Conservation (phyloP, 2,113 vertebrate species). For the Halichoeres trimaculatus region DNA sequence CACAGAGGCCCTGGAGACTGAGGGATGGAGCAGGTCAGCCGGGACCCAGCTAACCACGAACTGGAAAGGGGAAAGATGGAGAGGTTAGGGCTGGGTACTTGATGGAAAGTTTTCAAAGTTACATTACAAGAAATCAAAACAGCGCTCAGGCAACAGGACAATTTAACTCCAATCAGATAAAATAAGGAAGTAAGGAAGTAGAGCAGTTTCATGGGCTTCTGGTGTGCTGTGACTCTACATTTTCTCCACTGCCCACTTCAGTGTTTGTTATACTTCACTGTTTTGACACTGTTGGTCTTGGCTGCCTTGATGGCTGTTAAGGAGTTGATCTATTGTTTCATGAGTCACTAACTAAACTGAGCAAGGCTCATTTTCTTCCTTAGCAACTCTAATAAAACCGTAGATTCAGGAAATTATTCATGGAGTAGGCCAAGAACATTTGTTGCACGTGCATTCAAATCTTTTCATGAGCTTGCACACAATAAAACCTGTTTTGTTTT, state of each 20-base stretch:
- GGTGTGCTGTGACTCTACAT: neutral
- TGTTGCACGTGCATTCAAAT: neutral
- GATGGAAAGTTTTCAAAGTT: neutral
- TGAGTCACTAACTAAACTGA: neutral
- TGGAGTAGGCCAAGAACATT: neutral
- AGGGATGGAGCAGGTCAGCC: constrained; percentile 91
- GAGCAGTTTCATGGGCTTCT: neutral
- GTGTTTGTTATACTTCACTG: constrained; percentile 1
- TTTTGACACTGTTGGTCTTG: neutral
- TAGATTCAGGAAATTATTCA: neutral
- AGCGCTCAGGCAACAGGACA: neutral
- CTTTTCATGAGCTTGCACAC: neutral
- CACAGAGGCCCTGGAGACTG: constrained; percentile 98
- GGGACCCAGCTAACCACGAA: constrained; percentile 90
- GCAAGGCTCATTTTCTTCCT: neutral
- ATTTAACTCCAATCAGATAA: neutral
- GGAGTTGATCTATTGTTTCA: neutral
- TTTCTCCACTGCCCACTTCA: neutral
- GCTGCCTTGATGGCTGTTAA: neutral
- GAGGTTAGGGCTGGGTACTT: neutral
- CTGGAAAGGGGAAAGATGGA: constrained; percentile 72
- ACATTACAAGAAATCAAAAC: no score
- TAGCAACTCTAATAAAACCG: neutral
- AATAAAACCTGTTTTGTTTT: neutral
- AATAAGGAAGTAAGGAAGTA: no score